These are phyloP conservation scores for Pelusios castaneus DNA, from an alignment of 2,113 vertebrate genomes.

Conservation along the genomic window DNA sequence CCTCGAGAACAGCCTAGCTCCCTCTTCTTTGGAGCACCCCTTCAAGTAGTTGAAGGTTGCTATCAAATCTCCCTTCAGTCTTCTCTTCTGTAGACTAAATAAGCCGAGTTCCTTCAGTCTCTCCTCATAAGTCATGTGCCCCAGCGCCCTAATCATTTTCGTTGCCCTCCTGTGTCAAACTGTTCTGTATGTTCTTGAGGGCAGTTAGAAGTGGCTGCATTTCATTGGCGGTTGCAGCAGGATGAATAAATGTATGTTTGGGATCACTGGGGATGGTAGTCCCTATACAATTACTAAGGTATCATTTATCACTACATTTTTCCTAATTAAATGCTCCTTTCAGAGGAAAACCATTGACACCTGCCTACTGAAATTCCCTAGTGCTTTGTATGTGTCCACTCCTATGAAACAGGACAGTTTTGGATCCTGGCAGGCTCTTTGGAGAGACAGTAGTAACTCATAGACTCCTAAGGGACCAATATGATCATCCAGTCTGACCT, in stretches of 20 bases:
- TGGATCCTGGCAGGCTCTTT: background rate
- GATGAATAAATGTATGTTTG: too few species aligned
- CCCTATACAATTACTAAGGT: background rate
- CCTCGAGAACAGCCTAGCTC: too few species aligned
- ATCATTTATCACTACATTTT: background rate
- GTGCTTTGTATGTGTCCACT: background rate
- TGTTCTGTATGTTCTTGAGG: background rate
- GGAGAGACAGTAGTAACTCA: background rate
- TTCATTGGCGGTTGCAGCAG: background rate
- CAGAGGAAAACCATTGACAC: background rate
- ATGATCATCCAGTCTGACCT: too few species aligned
- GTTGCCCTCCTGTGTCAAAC: background rate
- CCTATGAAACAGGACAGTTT: background rate
- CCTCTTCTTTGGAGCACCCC: too few species aligned
- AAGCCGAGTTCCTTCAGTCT: too few species aligned
- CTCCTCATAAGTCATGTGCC: too few species aligned
- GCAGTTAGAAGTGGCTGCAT: background rate
- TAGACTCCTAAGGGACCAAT: too few species aligned
- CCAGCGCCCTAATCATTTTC: too few species aligned
- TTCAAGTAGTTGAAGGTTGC: too few species aligned
- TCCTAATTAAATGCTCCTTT: background rate
- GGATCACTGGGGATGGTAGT: too few species aligned
- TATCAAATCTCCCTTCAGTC: too few species aligned
- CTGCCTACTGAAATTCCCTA: background rate
- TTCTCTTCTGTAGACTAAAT: too few species aligned